A percentile compares a stretch with the other conserved stretches of the same genome.
These are phyloP conservation scores for Takifugu bimaculatus DNA, from an alignment of 2,113 vertebrate genomes.

Conservation along the genomic window DNA sequence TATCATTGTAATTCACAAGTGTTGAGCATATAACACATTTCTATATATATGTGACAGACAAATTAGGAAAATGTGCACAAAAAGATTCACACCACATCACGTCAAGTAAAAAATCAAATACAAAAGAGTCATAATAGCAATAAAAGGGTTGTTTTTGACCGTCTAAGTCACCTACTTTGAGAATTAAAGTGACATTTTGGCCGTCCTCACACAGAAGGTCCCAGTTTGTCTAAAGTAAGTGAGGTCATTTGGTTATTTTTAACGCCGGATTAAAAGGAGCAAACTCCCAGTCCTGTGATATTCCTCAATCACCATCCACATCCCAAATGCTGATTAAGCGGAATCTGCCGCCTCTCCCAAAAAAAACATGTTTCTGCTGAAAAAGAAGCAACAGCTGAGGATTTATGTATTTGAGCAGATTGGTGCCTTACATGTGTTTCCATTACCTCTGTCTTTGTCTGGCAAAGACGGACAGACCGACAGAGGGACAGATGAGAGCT, in stretches of 20 bases:
- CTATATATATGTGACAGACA: neutral
- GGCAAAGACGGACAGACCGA: slow-evolving; percentile 31
- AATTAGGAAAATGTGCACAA: slow-evolving; percentile 26
- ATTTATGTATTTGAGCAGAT: slow-evolving; percentile 13
- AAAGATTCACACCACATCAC: slow-evolving; percentile 7
- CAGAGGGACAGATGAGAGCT: slow-evolving; percentile 41
- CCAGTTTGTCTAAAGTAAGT: slow-evolving; percentile 30
- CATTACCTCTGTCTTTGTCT: slow-evolving; percentile 31
- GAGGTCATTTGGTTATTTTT: slow-evolving; percentile 55
- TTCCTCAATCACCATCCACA: slow-evolving; percentile 5
- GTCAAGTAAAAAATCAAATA: neutral
- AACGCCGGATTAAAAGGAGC: slow-evolving; percentile 32
- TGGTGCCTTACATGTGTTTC: slow-evolving; percentile 8
- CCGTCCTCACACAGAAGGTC: slow-evolving; percentile 40
- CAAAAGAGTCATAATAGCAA: neutral
- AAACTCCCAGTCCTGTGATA: slow-evolving; percentile 35
- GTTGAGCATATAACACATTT: neutral
- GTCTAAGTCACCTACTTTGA: neutral
- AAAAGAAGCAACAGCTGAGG: neutral
- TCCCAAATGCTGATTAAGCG: slow-evolving; percentile 1
- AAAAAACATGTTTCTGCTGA: slow-evolving; percentile 9
- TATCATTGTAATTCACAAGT: neutral
- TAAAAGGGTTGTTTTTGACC: neutral
- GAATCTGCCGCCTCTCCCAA: neutral
- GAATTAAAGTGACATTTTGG: slow-evolving; percentile 16